A percentile compares a stretch with the other conserved stretches of the same genome.
Evolutionary conservation across 1,140 invertebrate genomes (phyloP).

Genomic region (Sitobion miscanthi): DNA sequence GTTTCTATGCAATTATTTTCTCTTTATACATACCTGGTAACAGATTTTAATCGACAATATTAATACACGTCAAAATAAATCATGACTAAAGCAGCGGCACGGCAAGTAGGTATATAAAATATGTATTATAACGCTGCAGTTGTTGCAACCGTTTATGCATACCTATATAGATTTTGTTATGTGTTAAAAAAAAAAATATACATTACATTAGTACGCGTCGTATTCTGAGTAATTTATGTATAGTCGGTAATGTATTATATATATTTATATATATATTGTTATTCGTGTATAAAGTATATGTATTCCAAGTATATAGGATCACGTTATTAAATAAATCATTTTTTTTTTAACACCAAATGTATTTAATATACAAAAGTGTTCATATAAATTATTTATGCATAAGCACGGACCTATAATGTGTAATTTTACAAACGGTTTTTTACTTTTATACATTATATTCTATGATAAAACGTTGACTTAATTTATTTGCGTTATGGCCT

Average conservation of each 20-base stretch:
- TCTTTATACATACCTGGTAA: not conserved
- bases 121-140: not conserved
- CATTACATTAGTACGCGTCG: slow-evolving; percentile 7
- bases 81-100: not conserved
- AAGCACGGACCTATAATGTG: not conserved
- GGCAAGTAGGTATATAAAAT: not conserved
- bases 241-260: not conserved
- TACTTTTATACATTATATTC: not conserved
- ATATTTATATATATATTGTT: not conserved
- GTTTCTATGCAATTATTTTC: not conserved
- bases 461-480: not conserved
- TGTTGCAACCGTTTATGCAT: not conserved
- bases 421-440: not conserved
- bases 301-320: not conserved
- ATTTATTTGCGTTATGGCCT: not conserved
- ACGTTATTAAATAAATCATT: not conserved
- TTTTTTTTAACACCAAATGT: not conserved
- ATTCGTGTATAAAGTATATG: not conserved
- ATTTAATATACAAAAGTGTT: not conserved
- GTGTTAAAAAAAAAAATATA: not conserved
- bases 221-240: not conserved
- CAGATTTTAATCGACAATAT: not conserved
- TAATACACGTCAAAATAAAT: not conserved
- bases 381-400: not conserved
- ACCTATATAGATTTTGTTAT: not conserved